phyloP scores from a whole-genome alignment of 2,888 invertebrate genomes.

The Drosophila kuntzei region DNA sequence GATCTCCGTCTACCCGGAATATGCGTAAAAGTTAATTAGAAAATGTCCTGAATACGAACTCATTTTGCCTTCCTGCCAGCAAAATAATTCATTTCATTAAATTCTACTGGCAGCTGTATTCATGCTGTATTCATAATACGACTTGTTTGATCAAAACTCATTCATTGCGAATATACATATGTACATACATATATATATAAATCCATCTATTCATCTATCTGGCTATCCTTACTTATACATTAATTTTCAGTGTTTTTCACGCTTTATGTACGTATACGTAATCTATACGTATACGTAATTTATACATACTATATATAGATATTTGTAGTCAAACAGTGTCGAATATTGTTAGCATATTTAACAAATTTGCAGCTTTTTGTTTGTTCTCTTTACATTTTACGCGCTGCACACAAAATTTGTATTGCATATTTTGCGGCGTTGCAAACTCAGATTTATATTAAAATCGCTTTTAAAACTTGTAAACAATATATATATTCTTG shows the following conservation, averaged over 20 bases:
- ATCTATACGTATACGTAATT: background rate
- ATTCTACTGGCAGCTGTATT: slow-evolving; percentile 7
- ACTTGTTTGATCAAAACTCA: slow-evolving; percentile 16
- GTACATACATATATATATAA: background rate
- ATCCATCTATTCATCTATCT: background rate
- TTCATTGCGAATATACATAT: slow-evolving; percentile 3
- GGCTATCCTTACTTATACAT: background rate
- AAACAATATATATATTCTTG: slow-evolving; percentile 1
- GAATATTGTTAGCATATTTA: slow-evolving; percentile 30
- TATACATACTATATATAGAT: background rate
- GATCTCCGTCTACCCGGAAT: slow-evolving; percentile 18
- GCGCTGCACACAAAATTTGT: slow-evolving; percentile 7
- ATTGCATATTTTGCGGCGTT: slow-evolving; percentile 40
- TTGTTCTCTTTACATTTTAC: slow-evolving; percentile 9
- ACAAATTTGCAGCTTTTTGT: slow-evolving; percentile 36
- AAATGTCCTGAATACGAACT: slow-evolving; percentile 36
- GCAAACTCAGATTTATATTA: slow-evolving; percentile 14
- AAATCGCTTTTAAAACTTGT: slow-evolving; percentile 23
- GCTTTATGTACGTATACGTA: slow-evolving; percentile 12
- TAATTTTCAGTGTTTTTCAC: slow-evolving; percentile 11
- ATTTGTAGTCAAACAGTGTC: slow-evolving; percentile 14
- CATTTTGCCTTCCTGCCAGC: slow-evolving; percentile 2
- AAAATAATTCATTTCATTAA: slow-evolving; percentile 19
- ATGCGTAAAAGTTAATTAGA: slow-evolving; percentile 71
- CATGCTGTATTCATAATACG: slow-evolving; percentile 6